Evolutionary conservation across 2,888 invertebrate species (phyloP).

Genomic region (Hypselothyrea guttata): DNA sequence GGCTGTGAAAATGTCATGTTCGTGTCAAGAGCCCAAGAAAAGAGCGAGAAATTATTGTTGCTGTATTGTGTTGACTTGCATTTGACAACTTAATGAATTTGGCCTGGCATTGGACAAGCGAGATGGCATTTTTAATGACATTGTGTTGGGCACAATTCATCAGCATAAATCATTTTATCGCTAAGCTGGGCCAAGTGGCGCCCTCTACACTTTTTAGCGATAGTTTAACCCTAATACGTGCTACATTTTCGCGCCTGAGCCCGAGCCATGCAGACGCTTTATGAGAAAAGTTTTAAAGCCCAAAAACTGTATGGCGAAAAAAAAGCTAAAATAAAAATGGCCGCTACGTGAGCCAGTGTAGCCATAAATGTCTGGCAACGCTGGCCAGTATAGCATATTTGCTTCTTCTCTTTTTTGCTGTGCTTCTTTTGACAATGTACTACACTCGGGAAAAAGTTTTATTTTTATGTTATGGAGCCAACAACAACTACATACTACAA

Average conservation of each 20-base stretch:
- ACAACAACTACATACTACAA: too few species aligned
- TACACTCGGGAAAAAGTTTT: constrained; percentile 39
- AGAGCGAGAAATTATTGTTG: constrained; percentile 18
- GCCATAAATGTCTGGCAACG: constrained; percentile 54
- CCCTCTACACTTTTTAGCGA: constrained; percentile 20
- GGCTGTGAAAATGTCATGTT: constrained; percentile 57
- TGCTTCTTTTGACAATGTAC: constrained; percentile 51
- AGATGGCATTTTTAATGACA: constrained; percentile 43
- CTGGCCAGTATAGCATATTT: constrained; percentile 36
- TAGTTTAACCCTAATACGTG: constrained; percentile 57
- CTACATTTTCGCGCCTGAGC: constrained; percentile 23
- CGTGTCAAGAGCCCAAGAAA: constrained; percentile 41
- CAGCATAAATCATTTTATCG: constrained; percentile 49
- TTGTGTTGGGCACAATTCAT: constrained; percentile 47
- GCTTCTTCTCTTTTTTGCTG: too few species aligned
- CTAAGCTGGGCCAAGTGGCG: constrained; percentile 31
- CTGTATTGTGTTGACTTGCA: constrained; percentile 76
- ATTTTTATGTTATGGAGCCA: constrained; percentile 50
- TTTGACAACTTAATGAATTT: constrained; percentile 77
- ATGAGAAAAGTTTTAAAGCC: constrained; percentile 64
- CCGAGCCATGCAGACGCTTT: constrained; percentile 33
- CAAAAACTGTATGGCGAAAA: neutral
- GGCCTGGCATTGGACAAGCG: constrained; percentile 15
- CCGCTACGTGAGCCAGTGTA: constrained; percentile 54
- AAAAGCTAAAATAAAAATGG: constrained; percentile 33